Percentiles rank a stretch among this genome's conserved stretches.
phyloP scores from a whole-genome alignment of 2,888 invertebrate species.

The Elysia crispata region DNA sequence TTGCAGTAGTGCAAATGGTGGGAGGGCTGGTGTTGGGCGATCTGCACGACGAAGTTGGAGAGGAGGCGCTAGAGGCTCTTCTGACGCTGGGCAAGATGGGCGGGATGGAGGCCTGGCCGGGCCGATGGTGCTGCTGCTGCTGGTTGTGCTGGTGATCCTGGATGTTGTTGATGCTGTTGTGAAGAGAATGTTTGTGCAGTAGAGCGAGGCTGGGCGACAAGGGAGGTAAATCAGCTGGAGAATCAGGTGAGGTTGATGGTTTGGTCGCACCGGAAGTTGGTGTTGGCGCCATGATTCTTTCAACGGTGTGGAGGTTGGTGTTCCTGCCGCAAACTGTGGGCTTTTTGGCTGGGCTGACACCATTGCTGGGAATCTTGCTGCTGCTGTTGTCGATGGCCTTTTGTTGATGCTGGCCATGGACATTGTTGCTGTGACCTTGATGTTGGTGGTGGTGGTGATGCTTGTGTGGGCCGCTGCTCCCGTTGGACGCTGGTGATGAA shows the following conservation, averaged over 20 bases:
- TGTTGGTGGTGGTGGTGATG: background rate
- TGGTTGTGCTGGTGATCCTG: background rate
- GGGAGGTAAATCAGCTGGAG: background rate
- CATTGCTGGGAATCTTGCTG: too few relatives aligned
- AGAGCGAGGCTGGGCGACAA: background rate
- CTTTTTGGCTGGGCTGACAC: too few relatives aligned
- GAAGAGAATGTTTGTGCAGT: background rate
- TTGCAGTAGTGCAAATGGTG: background rate
- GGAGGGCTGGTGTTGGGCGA: background rate
- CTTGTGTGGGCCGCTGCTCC: background rate
- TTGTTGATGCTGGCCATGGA: too few relatives aligned
- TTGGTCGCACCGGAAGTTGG: background rate
- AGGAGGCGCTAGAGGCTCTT: constrained; percentile 32
- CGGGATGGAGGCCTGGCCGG: background rate
- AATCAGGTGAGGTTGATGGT: too few relatives aligned
- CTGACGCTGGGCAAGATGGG: constrained; percentile 22
- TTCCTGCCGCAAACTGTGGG: background rate
- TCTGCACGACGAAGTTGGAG: background rate
- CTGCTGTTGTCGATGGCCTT: too few relatives aligned
- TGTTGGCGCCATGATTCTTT: background rate
- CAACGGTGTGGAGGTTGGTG: background rate
- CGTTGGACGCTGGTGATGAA: background rate
- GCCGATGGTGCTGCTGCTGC: constrained; percentile 17
- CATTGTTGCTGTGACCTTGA: too few relatives aligned
- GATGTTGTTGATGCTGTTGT: constrained; percentile 29